Percentiles rank a stretch among this genome's conserved stretches.
Evolutionary conservation across 2,888 invertebrate genomes (phyloP).

Genomic region (Drosophila hamatofila): DNA sequence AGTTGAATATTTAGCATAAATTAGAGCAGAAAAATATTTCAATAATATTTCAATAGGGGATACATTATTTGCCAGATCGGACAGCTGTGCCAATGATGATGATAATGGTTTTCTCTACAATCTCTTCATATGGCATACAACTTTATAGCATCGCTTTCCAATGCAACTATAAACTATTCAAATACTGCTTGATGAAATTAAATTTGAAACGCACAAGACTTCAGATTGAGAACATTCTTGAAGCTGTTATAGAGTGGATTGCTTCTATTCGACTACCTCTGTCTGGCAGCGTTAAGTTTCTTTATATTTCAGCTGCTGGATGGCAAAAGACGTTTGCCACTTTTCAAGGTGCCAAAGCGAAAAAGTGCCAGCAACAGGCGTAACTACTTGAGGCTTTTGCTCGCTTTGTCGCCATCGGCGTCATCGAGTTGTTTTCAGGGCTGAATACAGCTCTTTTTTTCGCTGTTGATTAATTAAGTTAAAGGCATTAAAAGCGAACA

Average conservation of each 20-base stretch:
- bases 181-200: not conserved
- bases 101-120: not conserved
- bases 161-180: not conserved
- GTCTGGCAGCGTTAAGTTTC: not conserved
- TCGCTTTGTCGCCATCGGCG: not conserved
- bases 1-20: no score
- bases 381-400: conserved; percentile 51
- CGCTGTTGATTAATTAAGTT: conserved; percentile 68
- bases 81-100: no score
- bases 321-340: conserved; percentile 22
- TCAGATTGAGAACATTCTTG: not conserved
- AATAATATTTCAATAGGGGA: no score
- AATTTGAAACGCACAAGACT: not conserved
- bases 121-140: not conserved
- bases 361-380: conserved; percentile 72
- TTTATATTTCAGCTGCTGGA: not conserved
- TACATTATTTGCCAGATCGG: no score
- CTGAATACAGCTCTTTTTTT: conserved; percentile 37
- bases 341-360: conserved; percentile 24
- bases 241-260: not conserved
- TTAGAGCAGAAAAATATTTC: no score
- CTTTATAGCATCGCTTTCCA: not conserved
- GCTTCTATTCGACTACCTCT: not conserved
- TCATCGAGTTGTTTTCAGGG: conserved; percentile 3
- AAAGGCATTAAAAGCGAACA: conserved; percentile 57